phyloP scores from a whole-genome alignment of 2,113 vertebrate genomes.

The Otolemur garnettii region DNA sequence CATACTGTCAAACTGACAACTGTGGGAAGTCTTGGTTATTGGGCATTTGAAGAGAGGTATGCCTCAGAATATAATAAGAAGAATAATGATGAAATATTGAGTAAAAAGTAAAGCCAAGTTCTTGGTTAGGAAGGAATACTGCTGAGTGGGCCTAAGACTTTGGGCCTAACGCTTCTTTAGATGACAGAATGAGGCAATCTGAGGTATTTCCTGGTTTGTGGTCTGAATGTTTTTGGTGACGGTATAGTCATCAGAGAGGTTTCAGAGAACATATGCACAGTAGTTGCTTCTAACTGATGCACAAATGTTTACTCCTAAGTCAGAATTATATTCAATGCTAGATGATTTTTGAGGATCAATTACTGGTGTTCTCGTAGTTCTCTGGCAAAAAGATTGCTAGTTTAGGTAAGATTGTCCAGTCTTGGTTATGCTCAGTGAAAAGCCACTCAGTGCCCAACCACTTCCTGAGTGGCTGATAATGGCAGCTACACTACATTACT shows the following conservation, averaged over 20 bases:
- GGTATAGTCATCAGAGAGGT: neutral
- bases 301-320: neutral
- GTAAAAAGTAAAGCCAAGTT: neutral
- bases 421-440: neutral
- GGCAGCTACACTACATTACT: neutral
- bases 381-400: neutral
- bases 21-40: neutral
- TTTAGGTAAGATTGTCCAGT: neutral
- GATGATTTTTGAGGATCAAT: neutral
- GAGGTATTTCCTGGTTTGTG: neutral
- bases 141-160: neutral
- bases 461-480: neutral
- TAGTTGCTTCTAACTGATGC: neutral
- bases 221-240: neutral
- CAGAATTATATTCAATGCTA: neutral
- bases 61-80: neutral
- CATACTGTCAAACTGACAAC: neutral
- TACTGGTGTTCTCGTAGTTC: neutral
- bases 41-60: neutral
- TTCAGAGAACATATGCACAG: neutral
- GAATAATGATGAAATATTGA: neutral
- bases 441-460: too few species aligned
- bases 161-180: neutral
- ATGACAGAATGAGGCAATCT: neutral
- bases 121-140: neutral